Conservation (phyloP, 2,113 vertebrate species). For the Colistium nudipinnis region DNA sequence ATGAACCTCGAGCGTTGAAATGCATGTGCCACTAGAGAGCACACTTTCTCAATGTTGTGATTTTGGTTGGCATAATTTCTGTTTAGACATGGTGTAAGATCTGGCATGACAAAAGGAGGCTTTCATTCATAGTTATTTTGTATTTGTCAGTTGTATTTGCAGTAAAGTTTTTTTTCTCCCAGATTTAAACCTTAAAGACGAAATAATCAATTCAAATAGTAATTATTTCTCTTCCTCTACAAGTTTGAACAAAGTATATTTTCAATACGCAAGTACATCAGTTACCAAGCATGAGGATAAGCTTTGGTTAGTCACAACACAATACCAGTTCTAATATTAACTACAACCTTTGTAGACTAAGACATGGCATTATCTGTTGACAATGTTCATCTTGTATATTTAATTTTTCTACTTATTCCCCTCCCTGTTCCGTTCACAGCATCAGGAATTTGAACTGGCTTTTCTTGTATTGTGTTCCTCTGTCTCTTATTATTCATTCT, state of each 20-base stretch:
- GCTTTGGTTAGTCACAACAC: background rate
- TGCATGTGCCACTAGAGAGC: constrained; percentile 38
- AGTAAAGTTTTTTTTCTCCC: background rate
- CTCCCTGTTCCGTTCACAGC: background rate
- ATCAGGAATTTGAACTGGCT: background rate
- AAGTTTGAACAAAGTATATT: background rate
- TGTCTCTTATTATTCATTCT: background rate
- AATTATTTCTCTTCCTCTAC: no score
- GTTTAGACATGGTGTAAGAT: background rate
- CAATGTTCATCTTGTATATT: constrained; percentile 21
- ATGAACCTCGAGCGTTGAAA: background rate
- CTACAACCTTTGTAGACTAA: background rate
- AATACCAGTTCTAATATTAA: background rate
- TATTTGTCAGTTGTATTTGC: background rate
- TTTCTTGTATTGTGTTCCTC: no score
- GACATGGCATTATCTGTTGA: background rate
- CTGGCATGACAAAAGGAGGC: background rate
- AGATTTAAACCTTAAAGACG: background rate
- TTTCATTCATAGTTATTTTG: background rate
- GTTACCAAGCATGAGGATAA: background rate
- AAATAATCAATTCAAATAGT: background rate
- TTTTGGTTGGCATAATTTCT: background rate
- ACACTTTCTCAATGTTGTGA: background rate
- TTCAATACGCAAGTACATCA: background rate
- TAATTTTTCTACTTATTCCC: background rate